Percentiles rank a stretch among this genome's conserved stretches.
phyloP scores from a whole-genome alignment of 2,113 vertebrate genomes.

The Neolamprologus caudopunctatus region DNA sequence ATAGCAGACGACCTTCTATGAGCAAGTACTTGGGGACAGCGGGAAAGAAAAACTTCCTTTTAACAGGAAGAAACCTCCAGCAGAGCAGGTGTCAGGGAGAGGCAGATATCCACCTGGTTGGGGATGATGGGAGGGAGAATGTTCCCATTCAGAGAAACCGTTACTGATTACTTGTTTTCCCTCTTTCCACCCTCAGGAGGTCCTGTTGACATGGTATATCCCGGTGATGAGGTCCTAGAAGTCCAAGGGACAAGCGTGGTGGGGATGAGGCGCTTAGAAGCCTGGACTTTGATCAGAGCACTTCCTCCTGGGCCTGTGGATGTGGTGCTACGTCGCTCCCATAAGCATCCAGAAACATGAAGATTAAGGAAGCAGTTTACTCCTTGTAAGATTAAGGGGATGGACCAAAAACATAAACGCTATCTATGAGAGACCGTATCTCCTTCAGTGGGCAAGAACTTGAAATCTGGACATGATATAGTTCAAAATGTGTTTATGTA shows the following conservation, averaged over 20 bases:
- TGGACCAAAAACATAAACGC: background rate
- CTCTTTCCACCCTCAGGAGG: slow-evolving; percentile 51
- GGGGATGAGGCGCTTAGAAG: slow-evolving; percentile 69
- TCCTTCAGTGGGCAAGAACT: background rate
- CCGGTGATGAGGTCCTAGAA: slow-evolving; percentile 70
- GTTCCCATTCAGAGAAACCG: background rate
- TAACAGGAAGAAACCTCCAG: background rate
- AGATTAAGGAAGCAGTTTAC: background rate
- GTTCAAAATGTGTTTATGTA: background rate
- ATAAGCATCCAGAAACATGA: slow-evolving; percentile 11
- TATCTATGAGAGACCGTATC: background rate
- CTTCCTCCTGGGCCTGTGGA: slow-evolving; percentile 68
- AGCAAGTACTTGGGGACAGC: background rate
- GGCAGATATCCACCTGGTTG: background rate
- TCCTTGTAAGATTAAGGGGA: background rate
- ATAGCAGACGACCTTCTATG: background rate
- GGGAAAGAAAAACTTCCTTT: background rate
- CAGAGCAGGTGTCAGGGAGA: background rate
- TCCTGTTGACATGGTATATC: slow-evolving; percentile 57
- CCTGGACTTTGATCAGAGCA: slow-evolving; percentile 67
- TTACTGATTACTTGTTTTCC: background rate
- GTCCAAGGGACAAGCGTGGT: slow-evolving; percentile 51
- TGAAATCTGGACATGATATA: background rate
- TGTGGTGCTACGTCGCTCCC: slow-evolving; percentile 55
- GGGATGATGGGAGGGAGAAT: background rate